Base-by-base conservation (phyloP, 2,113 vertebrate genomes). In the Podarcis muralis region DNA sequence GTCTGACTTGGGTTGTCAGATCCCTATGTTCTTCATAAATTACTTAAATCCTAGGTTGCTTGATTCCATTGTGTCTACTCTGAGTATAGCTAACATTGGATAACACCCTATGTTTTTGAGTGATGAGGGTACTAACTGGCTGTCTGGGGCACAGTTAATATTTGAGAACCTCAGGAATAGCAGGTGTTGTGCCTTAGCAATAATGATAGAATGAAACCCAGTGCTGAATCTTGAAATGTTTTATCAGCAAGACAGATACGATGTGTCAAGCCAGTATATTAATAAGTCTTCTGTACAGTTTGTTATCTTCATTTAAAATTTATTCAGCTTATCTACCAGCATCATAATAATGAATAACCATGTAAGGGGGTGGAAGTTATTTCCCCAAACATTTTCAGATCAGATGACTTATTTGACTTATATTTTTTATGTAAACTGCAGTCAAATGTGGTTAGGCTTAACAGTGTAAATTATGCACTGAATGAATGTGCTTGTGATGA, bases 381-480 rank as follows among this genome's bases (percentile, higher is more conserved):
- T 84, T 80, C 86, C 81, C 90, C 66, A 90, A 96, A 93, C 90
- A 92, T 94, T 96, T 95, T 93, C 93, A 94, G 85, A 91, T 86
- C 84, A 94, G 92, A 94, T 89, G 90, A 59, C 6, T 82, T 88
- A 93, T 94, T 95, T 96, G 92, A 94, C 96, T 95, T 95, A 90
- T 86, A 92, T 96, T 95, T 96, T 94, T 93, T 43, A 95, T 96
- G 96, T 96, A 95, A 95, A 93, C 90, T 23, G 22, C 79, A 92
- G 92, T 53, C 92, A 92, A 94, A 87, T 95, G 40, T 89, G 90
- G 85, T 93, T 80, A n/a, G 82, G 93, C 79, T 90, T 94, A 92
- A 89, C n/a, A 91, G 93, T 94, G 76, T 57, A 89, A 95, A 95
- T 95, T 94, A 93, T 95, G 59, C 90, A 88, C 78, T 6, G 1